phyloP scores from a whole-genome alignment of 2,113 vertebrate species.

The Dipodomys spectabilis region DNA sequence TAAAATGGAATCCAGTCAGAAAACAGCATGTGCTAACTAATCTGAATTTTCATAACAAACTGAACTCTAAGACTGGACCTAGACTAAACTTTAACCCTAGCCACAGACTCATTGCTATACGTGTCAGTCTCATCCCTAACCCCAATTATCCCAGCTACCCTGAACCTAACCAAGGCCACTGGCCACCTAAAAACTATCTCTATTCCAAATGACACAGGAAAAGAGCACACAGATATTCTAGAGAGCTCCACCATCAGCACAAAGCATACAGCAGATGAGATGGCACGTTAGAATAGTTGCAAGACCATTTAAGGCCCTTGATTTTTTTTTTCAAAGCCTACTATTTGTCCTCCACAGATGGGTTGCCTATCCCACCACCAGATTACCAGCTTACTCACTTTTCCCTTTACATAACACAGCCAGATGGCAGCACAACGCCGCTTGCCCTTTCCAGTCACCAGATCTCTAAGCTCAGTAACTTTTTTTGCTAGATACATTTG shows the following conservation, averaged over 20 bases:
- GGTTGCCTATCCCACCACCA: background rate
- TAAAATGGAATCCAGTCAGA: slow-evolving; percentile 36
- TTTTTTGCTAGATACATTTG: background rate
- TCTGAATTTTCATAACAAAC: background rate
- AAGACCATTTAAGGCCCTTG: background rate
- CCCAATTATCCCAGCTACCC: slow-evolving; percentile 40
- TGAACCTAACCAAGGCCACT: slow-evolving; percentile 36
- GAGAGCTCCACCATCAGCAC: background rate
- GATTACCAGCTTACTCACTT: background rate
- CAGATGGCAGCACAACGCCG: background rate
- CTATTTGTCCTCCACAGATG: accelerated
- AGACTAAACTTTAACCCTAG: slow-evolving; percentile 59
- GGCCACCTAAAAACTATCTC: slow-evolving; percentile 40
- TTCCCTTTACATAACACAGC: background rate
- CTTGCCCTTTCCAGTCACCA: background rate
- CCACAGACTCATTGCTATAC: slow-evolving; percentile 36
- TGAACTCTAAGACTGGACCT: slow-evolving; percentile 54
- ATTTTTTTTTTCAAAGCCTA: background rate
- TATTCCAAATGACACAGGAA: background rate
- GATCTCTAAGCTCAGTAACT: background rate
- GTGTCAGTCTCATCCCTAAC: slow-evolving; percentile 56
- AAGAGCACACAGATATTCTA: slow-evolving; percentile 5
- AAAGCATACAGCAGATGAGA: background rate
- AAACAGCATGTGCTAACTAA: slow-evolving; percentile 22
- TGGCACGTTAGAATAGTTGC: background rate